Base-by-base conservation (phyloP, 1,140 invertebrate genomes). In the Episyrphus balteatus region DNA sequence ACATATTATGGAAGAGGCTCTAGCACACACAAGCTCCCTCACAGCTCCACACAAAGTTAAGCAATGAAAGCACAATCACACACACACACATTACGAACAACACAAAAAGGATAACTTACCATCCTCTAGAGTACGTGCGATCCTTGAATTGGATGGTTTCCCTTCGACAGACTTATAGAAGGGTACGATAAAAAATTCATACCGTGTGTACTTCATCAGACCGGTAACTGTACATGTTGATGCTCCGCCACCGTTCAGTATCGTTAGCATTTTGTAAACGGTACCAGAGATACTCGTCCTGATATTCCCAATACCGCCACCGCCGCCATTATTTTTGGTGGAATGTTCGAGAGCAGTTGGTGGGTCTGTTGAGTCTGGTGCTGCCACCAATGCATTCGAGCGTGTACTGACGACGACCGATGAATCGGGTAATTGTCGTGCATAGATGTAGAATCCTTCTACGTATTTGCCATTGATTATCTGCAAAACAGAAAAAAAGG, bases 111-210 rank as follows among this genome's bases (percentile, higher is more conserved):
- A 26, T 26, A 26, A 71, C 76, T 78, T 66, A 86, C 84, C 78
- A 70, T 85, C 83, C 72, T 86, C 83, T 37, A 81, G 70, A 33
- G 85, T 87, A 55, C 75, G 74, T 31, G 80, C 78, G 19, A 73
- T 74, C 63, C 78, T 76, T 37, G 80, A 80, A 71, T 86, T 87
- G 5, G 84, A 86, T 32, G 84, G 85, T 61, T 81, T 78, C 15
- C 84, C 84, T 62, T 86, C 76, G 38, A 87, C 74, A 61, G 77
- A 79, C 62, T 84, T 84, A 64, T 83, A 84, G 61, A 82, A 86
- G 18, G 85, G 84, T 58, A 86, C 77, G 37, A 87, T 68, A 65
- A 88, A 87, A 64, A 88, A 79, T 68, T 86, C 77, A 68, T 87
- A 88, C 42, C 78, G 73, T 18, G 78, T 76, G 66, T 80, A 86